A percentile compares a stretch with the other conserved stretches of the same genome.
Evolutionary conservation across 1,140 invertebrate genomes (phyloP).

Genomic region (Drosophila nikananu): DNA sequence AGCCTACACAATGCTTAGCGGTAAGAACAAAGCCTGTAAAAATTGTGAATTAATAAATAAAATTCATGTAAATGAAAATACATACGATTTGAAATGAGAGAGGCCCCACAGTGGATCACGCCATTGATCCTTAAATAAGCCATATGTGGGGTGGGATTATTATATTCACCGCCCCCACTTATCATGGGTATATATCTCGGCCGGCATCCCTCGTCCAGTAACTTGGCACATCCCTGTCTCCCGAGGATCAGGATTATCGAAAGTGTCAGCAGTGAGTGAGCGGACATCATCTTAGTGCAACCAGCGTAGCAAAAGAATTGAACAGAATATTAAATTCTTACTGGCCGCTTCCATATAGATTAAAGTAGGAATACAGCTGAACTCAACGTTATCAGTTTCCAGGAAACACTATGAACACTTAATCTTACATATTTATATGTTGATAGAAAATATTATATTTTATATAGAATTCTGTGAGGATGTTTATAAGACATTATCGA

Average conservation of each 20-base stretch:
- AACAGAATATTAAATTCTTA: background rate
- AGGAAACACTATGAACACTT: background rate
- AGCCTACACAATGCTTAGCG: no score
- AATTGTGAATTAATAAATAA: no score
- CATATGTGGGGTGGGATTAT: no score
- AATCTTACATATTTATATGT: background rate
- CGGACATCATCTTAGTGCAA: background rate
- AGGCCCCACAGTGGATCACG: no score
- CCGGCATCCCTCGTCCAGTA: no score
- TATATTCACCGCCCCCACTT: no score
- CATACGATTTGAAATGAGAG: no score
- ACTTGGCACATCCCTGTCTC: no score
- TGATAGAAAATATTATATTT: background rate
- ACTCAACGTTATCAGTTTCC: background rate
- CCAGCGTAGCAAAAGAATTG: background rate
- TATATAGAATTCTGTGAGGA: background rate
- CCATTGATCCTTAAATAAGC: no score
- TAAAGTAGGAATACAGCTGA: background rate
- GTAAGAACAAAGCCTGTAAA: no score
- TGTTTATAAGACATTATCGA: background rate
- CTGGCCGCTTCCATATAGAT: background rate
- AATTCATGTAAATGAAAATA: no score
- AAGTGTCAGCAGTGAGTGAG: background rate
- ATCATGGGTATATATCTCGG: no score
- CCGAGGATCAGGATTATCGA: constrained; percentile 1